Conservation (phyloP, 1,140 invertebrate genomes). For the Scaptomyza pallida region DNA sequence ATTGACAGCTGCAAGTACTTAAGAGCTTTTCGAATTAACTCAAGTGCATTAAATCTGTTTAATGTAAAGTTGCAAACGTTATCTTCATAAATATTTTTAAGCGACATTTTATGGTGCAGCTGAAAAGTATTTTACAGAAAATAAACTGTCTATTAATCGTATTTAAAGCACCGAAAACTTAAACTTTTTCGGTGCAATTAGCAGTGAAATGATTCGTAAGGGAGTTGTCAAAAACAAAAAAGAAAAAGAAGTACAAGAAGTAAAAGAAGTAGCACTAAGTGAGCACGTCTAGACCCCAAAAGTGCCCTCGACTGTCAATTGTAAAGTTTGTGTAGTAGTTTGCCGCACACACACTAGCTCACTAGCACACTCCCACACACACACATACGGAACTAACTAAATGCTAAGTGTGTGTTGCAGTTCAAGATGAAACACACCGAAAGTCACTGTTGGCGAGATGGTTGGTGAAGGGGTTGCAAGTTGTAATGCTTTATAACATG, state of each 20-base stretch:
- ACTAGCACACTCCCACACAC: background rate
- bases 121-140: background rate
- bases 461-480: too few relatives aligned
- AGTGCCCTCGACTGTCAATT: conserved; percentile 27
- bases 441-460: background rate
- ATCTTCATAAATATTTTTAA: too few relatives aligned
- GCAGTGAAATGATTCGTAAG: conserved; percentile 24
- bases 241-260: background rate
- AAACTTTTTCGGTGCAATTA: conserved; percentile 18
- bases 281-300: conserved; percentile 10
- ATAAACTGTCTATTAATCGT: background rate
- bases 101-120: too few relatives aligned
- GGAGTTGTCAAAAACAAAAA: background rate
- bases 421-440: conserved; percentile 3
- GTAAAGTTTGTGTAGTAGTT: conserved; percentile 8
- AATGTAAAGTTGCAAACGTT: too few relatives aligned
- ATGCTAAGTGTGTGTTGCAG: conserved; percentile 4
- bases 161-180: background rate
- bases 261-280: background rate
- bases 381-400: background rate
- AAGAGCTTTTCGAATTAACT: too few relatives aligned
- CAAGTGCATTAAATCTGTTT: too few relatives aligned
- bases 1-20: too few relatives aligned
- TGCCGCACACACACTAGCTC: conserved; percentile 1
- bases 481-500: conserved; percentile 27